phyloP scores from a whole-genome alignment of 2,113 vertebrate genomes.

The Melanerpes aurifrons region DNA sequence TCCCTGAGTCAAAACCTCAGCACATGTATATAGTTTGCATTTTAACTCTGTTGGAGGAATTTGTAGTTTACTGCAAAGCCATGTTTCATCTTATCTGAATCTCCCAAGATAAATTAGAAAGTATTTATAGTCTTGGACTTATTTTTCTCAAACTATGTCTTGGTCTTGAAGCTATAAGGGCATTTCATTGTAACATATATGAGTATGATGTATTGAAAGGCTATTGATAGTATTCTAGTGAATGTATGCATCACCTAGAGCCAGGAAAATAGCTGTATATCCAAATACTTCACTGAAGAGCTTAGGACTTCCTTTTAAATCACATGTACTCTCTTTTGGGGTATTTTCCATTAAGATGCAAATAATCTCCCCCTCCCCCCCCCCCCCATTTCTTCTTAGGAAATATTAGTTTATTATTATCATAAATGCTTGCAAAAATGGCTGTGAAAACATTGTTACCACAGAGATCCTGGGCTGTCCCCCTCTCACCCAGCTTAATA shows the following conservation, averaged over 20 bases:
- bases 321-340: neutral
- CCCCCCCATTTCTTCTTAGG: neutral
- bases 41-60: neutral
- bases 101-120: neutral
- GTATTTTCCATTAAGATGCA: neutral
- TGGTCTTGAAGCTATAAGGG: neutral
- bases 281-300: neutral
- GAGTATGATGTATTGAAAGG: neutral
- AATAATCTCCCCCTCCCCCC: neutral
- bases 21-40: neutral
- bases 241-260: neutral
- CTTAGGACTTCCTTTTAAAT: neutral
- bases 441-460: neutral
- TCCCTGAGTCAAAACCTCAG: neutral
- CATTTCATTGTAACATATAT: neutral
- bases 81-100: constrained; percentile 3
- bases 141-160: neutral
- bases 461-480: neutral
- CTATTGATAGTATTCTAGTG: neutral
- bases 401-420: neutral
- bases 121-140: neutral
- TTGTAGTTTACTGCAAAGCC: neutral
- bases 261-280: neutral
- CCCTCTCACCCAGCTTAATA: neutral
- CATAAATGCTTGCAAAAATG: neutral